phyloP scores from a whole-genome alignment of 2,888 invertebrate genomes.

The Agonopterix subpropinquella region DNA sequence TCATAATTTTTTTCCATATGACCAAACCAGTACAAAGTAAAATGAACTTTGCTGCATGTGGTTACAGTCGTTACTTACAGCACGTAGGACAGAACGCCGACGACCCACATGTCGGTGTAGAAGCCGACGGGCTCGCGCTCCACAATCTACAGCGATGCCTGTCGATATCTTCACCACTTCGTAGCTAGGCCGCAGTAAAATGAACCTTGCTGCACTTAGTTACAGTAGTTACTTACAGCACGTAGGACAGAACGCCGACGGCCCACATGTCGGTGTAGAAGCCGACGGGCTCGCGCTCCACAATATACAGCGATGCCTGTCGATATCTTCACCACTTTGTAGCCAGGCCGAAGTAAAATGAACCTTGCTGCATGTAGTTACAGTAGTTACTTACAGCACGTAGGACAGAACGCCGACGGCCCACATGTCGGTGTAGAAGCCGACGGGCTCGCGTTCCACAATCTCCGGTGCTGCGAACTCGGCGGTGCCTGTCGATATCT shows the following conservation, averaged over 20 bases:
- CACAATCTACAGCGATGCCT: slow-evolving; percentile 99
- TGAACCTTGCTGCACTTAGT: too few species aligned
- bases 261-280: slow-evolving; percentile 99
- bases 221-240: slow-evolving; percentile 85
- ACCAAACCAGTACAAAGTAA: slow-evolving; percentile 37
- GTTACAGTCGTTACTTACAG: slow-evolving; percentile 81
- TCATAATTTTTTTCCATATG: too few species aligned
- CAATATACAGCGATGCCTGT: slow-evolving; percentile 99
- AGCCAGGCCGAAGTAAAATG: too few species aligned
- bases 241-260: slow-evolving; percentile 98
- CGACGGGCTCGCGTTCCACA: slow-evolving; percentile 98
- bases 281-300: slow-evolving; percentile 98
- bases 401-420: slow-evolving; percentile 99
- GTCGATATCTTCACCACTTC: slow-evolving; percentile 99
- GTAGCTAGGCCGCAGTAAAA: too few species aligned
- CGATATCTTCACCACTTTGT: slow-evolving; percentile 98
- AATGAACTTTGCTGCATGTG: too few species aligned
- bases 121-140: slow-evolving; percentile 99
- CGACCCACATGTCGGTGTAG: slow-evolving; percentile 99
- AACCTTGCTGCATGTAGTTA: too few species aligned
- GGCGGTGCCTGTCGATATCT: slow-evolving; percentile 99
- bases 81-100: slow-evolving; percentile 98
- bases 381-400: slow-evolving; percentile 88
- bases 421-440: slow-evolving; percentile 99
- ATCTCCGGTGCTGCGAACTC: slow-evolving; percentile 99